Conservation (phyloP, 1,140 invertebrate species). For the Agraylea sexmaculata region DNA sequence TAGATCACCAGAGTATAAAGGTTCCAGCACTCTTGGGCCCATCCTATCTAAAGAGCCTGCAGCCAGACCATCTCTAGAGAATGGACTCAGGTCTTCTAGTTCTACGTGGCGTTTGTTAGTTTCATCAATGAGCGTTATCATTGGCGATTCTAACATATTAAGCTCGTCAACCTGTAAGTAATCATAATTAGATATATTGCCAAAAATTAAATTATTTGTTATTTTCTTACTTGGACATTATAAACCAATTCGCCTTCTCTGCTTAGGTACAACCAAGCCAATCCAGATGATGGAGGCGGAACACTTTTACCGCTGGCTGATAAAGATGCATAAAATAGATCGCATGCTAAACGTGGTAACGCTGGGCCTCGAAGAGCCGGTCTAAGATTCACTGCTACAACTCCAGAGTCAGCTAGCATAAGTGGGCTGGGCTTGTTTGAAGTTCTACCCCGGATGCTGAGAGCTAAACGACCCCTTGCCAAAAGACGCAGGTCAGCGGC, state of each 20-base stretch:
- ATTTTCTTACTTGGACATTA: slow-evolving; percentile 49
- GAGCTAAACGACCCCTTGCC: slow-evolving; percentile 53
- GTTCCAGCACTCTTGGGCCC: slow-evolving; percentile 58
- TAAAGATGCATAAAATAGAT: slow-evolving; percentile 63
- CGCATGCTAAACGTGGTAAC: slow-evolving; percentile 60
- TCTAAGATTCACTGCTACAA: slow-evolving; percentile 51
- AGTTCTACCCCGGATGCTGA: slow-evolving; percentile 35
- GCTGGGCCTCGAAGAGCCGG: slow-evolving; percentile 52
- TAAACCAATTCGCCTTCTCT: slow-evolving; percentile 61
- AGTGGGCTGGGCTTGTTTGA: too few relatives aligned
- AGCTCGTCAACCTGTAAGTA: slow-evolving; percentile 40
- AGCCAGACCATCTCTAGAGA: slow-evolving; percentile 46
- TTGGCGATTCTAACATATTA: slow-evolving; percentile 42
- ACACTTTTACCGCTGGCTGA: slow-evolving; percentile 34
- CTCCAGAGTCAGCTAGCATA: slow-evolving; percentile 24
- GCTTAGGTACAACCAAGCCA: slow-evolving; percentile 71
- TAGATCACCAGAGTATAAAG: slow-evolving; percentile 67
- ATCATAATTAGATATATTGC: slow-evolving; percentile 2
- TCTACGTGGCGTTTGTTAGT: slow-evolving; percentile 54
- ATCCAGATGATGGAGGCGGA: slow-evolving; percentile 35
- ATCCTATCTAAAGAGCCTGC: slow-evolving; percentile 55
- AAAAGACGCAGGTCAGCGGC: slow-evolving; percentile 57
- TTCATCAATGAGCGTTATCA: slow-evolving; percentile 59
- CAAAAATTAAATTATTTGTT: slow-evolving; percentile 19
- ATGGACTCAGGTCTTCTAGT: slow-evolving; percentile 55